Percentiles rank a stretch among this genome's conserved stretches.
These are phyloP conservation scores for Archocentrus centrarchus DNA, from an alignment of 2,113 vertebrate genomes.

Conservation along the genomic window DNA sequence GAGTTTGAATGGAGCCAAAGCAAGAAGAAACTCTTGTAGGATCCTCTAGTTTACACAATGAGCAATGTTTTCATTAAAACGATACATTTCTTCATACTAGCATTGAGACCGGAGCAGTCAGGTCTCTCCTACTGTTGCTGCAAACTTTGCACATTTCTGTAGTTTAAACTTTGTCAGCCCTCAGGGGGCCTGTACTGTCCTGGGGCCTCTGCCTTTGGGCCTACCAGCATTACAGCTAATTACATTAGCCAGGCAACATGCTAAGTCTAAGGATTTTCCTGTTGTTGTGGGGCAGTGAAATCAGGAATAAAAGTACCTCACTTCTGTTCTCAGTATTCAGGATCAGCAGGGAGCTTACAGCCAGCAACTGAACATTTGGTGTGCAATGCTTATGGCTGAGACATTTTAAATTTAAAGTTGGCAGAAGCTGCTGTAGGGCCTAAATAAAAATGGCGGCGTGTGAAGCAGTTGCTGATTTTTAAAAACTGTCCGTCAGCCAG, in stretches of 20 bases:
- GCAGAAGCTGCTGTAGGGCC: not conserved
- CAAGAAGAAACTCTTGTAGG: not conserved
- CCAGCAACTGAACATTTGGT: slow-evolving; percentile 7
- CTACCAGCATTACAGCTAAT: not conserved
- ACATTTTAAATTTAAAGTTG: slow-evolving; percentile 8
- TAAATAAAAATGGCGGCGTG: not conserved
- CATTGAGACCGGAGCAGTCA: not conserved
- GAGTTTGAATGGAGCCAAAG: not conserved
- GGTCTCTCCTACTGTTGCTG: not conserved
- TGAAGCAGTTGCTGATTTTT: not conserved
- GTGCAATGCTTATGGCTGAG: not conserved
- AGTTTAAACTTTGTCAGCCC: not conserved
- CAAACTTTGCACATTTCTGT: not conserved
- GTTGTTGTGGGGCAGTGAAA: not conserved
- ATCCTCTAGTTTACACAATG: not conserved
- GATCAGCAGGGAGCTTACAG: not conserved
- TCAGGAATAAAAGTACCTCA: not conserved
- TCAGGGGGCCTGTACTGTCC: not conserved
- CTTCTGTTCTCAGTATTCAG: not conserved
- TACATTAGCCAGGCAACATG: not conserved
- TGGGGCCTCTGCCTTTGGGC: not conserved
- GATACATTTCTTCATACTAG: not conserved
- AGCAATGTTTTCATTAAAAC: not conserved
- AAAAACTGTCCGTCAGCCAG: not conserved
- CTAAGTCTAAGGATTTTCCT: not conserved